Base-by-base conservation (phyloP, 2,113 vertebrate species). In the Saguinus midas region DNA sequence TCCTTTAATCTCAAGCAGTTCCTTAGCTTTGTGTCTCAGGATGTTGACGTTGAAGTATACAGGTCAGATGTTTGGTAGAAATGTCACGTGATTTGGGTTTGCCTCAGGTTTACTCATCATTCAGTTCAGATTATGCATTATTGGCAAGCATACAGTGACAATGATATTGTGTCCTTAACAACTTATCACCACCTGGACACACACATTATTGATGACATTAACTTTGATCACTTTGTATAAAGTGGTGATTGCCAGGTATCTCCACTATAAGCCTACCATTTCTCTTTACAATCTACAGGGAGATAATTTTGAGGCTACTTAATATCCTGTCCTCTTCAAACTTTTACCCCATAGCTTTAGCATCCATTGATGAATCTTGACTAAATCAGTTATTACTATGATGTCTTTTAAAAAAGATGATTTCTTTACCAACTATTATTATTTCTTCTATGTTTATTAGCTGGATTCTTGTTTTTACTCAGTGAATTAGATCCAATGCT, bases 381-480 rank as follows among this genome's bases (percentile, higher is more conserved):
- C 37, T 57, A 52, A 87, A 35, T 87, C 52, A 43, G 35, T 96
- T 91, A 29, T 91, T 94, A 83, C 20, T 70, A 58, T 68, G 40
- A 61, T 43, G 17, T 32, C 87, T 95, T 93, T 32, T 86, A 50
- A 85, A 61, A 82, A 85, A 93, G 40, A 4, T 16, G 68, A 37
- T 37, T 13, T 16, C 48, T 48, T 82, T 95, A 83, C 32, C 52
- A 88, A 66, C 9, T 79, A 87, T 73, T 80, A 37, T 55, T 79
- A n/a, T 35, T 90, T 90, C 1, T 43, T 93, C 20, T 78, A 37
- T 50, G 91, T 95, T 88, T 50, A 32, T 73, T 84, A 80, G 16
- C n/a, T 35, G 25, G 21, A 45, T 83, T 92, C 52, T 95, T 79
- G 70, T 83, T 96, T 96, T 88, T 83, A 35, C 91, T 87, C 93